Evolutionary conservation across 2,113 vertebrate species (phyloP).

Genomic region (Copsychus sechellarum): DNA sequence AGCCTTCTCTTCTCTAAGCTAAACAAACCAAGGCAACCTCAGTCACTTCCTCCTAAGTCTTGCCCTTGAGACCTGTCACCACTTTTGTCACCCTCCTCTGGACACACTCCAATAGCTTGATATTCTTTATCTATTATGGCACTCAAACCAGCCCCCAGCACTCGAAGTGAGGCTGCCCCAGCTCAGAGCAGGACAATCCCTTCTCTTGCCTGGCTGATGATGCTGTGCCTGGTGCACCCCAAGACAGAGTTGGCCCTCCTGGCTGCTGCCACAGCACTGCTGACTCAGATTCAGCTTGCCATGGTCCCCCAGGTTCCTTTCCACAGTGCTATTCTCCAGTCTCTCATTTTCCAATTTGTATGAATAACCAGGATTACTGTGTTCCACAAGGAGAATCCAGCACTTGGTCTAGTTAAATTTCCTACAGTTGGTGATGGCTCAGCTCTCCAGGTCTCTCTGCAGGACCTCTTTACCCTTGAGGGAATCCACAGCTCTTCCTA

Average conservation of each 20-base stretch:
- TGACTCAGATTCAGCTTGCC: rapidly evolving
- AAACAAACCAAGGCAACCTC: not conserved
- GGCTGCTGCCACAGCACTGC: not conserved
- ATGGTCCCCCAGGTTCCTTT: not conserved
- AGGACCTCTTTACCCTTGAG: not conserved
- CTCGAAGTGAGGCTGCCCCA: rapidly evolving
- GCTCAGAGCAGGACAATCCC: not conserved
- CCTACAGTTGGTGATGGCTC: not conserved
- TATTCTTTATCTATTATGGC: not conserved
- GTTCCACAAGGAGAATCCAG: not conserved
- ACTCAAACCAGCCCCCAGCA: not conserved
- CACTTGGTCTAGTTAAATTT: not conserved
- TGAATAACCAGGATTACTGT: not conserved
- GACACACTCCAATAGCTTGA: not conserved
- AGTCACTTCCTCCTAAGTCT: not conserved
- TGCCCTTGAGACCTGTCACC: not conserved
- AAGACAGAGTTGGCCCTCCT: rapidly evolving
- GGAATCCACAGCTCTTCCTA: not conserved
- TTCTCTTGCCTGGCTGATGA: rapidly evolving
- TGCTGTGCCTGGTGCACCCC: not conserved
- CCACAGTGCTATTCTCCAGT: not conserved
- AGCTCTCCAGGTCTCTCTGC: not conserved
- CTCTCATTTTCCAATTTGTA: not conserved
- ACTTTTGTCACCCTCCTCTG: not conserved
- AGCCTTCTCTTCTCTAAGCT: not conserved